Base-by-base conservation (phyloP, 2,888 invertebrate genomes). In the Cheilosia vernalis region DNA sequence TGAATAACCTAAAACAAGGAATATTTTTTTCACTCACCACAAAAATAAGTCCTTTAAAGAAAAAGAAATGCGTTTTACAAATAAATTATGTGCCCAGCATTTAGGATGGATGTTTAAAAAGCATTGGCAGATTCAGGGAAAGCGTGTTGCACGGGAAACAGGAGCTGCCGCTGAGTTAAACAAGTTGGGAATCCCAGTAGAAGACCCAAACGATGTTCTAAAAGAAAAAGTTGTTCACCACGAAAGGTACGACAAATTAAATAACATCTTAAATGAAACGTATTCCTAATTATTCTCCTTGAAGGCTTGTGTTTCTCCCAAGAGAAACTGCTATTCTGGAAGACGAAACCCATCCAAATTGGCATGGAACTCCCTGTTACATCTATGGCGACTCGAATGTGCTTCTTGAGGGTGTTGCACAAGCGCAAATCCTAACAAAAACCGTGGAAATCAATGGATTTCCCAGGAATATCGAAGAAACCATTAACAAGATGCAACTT, bases 361-460 rank as follows among this genome's bases (percentile, higher is more conserved):
- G 95, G 93, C 94, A 73, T 27, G 91, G 93, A 19, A 92, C 91
- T 82, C 93, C 93, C 5, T 95, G 96, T 88, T 93, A 94, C 81
- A 92, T 93, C 1, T 94, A 94, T 79, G 93, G 92, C 72, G 94
- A 95, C 87, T 91, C 93, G 42, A 95, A 94, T 91, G 94, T 96
- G 9, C 92, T 96, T 4, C 89, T 96, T 27, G 94, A 95, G 92
- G 98, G 97, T 13, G 89, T 96, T 66, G 90, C 93, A 1, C 98
- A 98, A 92, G 97, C 97, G 0, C 95, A 96, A 92, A 92, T 95
- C n/a, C 92, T 98, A 6, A 96, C 96, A 3, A 98, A 98, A 90
- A 94, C 96, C 1, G 92, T 97, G 4, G 93, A 94, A 78, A 92
- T 94, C 87, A 92, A 94, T 51, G 93, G 92, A 77, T 92, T 96